A percentile compares a stretch with the other conserved stretches of the same genome.
These are phyloP conservation scores for Coptodon bakossiorum DNA, from an alignment of 2,113 vertebrate species.

Conservation along the genomic window DNA sequence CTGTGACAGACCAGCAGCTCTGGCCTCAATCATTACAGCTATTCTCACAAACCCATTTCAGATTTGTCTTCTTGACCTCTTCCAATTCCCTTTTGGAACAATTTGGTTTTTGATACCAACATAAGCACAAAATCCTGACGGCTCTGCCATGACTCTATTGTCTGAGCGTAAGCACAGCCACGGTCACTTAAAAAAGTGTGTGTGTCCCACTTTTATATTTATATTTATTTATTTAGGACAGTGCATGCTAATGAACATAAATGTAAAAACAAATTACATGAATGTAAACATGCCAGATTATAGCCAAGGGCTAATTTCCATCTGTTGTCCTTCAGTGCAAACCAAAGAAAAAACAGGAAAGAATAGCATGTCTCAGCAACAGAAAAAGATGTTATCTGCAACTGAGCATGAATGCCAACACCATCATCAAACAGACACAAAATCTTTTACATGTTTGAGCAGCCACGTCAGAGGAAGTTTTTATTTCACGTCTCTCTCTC, in stretches of 20 bases:
- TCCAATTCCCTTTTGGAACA: background rate
- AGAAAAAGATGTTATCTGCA: background rate
- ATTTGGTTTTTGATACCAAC: background rate
- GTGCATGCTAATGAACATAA: too few relatives aligned
- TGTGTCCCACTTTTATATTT: background rate
- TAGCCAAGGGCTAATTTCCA: too few relatives aligned
- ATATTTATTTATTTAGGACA: too few relatives aligned
- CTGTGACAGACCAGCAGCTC: background rate
- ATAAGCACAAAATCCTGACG: background rate
- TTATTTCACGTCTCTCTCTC: background rate
- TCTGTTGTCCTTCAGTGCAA: too few relatives aligned
- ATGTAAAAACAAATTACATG: too few relatives aligned
- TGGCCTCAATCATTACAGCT: slow-evolving; percentile 18
- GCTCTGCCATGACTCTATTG: background rate
- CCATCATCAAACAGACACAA: background rate
- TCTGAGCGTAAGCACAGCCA: background rate
- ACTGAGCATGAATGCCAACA: background rate
- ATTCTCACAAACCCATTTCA: background rate
- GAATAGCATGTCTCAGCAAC: background rate
- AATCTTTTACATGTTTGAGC: background rate
- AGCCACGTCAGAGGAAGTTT: background rate
- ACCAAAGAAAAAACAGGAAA: background rate
- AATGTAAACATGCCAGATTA: too few relatives aligned
- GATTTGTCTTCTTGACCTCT: slow-evolving; percentile 19
- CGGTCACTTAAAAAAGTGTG: background rate